Base-by-base conservation (phyloP, 2,797 vertebrate species). In the Apodemus agrarius region DNA sequence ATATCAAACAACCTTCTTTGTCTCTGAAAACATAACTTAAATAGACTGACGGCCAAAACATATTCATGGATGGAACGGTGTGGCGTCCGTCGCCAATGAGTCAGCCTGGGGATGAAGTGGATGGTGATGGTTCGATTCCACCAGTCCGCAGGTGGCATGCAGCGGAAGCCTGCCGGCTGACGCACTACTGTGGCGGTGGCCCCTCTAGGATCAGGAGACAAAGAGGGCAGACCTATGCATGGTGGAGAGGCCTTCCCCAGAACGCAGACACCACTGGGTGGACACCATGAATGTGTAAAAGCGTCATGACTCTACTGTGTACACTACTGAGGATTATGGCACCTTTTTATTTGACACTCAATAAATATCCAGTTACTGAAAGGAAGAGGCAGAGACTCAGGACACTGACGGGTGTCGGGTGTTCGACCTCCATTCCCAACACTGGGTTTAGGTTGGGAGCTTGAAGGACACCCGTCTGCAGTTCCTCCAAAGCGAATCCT, bases 11-110 rank as follows among this genome's bases (percentile, higher is more conserved):
- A 76, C 92, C 63, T 92, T 85, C 72, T 88, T 90, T 78, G 85
- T 98, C 96, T 98, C 98, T 98, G 95, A 95, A 98, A 95, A 96
- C 95, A 97, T 97, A 98, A 98, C 97, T 97, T 98, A 98, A 98
- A 98, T 98, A 98, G 96, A 98, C 92, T 91, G 96, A 98, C 92
- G 90, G 92, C 96, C 96, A 97, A 98, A 4, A 65, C 85, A 21
- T 34, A 37, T 72, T 87, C 91, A 87, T 54, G 91, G 96, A 97
- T 84, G 69, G n/a, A 90, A 72, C 34, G 75, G 93, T 3, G 24
- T 52, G 63, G 7, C 1, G 16, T 46, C 92, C 90, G 91, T 96
- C 72, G 67, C 46, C 16, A 26, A 19, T 7, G 94, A 91, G 89
- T 65, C n/a, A 89, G 79, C 63, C 31, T 63, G 22, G 63, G 63